Percentiles rank a stretch among this genome's conserved stretches.
Conservation (phyloP, 2,888 invertebrate genomes). For the Rotaria socialis region DNA sequence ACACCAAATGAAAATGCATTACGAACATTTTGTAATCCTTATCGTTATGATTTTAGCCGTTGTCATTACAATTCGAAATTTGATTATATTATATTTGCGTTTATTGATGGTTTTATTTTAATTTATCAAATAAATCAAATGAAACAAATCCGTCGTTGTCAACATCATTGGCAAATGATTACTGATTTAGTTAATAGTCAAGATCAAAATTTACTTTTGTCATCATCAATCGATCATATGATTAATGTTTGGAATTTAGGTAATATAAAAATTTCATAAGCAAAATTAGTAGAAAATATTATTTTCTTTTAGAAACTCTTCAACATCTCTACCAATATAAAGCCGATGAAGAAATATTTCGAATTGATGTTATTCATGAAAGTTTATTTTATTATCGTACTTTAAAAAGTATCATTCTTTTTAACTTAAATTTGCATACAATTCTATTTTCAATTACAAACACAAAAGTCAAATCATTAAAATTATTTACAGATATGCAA, state of each 20-base stretch:
- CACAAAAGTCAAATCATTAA: neutral
- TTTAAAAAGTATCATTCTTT: neutral
- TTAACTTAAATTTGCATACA: constrained; percentile 8
- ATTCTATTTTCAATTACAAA: neutral
- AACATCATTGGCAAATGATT: neutral
- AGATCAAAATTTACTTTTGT: neutral
- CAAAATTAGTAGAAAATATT: neutral
- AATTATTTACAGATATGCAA: neutral
- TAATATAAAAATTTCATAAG: no score
- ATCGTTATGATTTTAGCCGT: neutral
- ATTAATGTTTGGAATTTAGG: constrained; percentile 25
- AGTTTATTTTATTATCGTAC: constrained; percentile 18
- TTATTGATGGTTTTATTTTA: neutral
- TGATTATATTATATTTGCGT: constrained; percentile 1
- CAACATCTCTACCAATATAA: constrained; percentile 29
- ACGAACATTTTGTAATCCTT: neutral
- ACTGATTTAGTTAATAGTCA: neutral
- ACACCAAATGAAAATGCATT: neutral
- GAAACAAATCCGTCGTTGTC: neutral
- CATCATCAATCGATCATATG: neutral
- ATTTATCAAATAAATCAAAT: constrained; percentile 1
- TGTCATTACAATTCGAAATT: constrained; percentile 23
- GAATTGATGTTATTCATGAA: neutral
- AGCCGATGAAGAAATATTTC: neutral
- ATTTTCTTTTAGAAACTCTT: neutral